Evolutionary conservation across 2,888 invertebrate species (phyloP).

Genomic region (Drosophila kuntzei): DNA sequence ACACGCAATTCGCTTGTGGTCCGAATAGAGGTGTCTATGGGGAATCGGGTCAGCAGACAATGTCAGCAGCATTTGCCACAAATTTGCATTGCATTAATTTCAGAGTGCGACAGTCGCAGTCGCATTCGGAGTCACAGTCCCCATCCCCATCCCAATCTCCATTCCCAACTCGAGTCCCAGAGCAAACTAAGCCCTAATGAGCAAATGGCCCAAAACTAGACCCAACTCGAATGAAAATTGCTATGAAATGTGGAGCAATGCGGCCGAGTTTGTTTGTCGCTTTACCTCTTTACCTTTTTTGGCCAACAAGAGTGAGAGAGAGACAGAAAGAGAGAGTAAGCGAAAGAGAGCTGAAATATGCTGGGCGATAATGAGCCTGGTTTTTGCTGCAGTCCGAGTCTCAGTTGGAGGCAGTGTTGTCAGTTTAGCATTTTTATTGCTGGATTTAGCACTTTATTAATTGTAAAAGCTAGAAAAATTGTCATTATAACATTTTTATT

Average conservation of each 20-base stretch:
- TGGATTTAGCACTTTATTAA: too few species aligned
- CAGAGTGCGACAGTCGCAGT: constrained; percentile 23
- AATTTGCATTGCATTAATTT: constrained; percentile 72
- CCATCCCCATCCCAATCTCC: not conserved
- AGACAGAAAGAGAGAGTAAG: not conserved
- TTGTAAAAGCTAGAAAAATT: too few species aligned
- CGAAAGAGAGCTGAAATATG: constrained; percentile 40
- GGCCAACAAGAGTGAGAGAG: not conserved
- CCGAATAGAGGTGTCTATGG: constrained; percentile 61
- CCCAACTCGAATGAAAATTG: constrained; percentile 21
- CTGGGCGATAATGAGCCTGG: constrained; percentile 51
- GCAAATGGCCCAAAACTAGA: constrained; percentile 36
- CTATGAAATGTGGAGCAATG: constrained; percentile 51
- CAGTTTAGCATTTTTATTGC: too few species aligned
- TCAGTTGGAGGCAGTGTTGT: not conserved
- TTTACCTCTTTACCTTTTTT: constrained; percentile 35
- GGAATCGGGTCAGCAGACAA: constrained; percentile 80
- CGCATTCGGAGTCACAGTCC: not conserved
- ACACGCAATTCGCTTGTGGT: constrained; percentile 38
- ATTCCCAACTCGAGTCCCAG: not conserved
- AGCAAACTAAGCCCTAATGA: constrained; percentile 45
- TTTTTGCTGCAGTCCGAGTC: constrained; percentile 17
- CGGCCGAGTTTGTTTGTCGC: constrained; percentile 8
- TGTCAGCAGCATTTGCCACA: constrained; percentile 67
- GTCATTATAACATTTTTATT: too few species aligned